These are phyloP conservation scores for Lepus americanus DNA, from an alignment of 2,113 vertebrate genomes.

Conservation along the genomic window DNA sequence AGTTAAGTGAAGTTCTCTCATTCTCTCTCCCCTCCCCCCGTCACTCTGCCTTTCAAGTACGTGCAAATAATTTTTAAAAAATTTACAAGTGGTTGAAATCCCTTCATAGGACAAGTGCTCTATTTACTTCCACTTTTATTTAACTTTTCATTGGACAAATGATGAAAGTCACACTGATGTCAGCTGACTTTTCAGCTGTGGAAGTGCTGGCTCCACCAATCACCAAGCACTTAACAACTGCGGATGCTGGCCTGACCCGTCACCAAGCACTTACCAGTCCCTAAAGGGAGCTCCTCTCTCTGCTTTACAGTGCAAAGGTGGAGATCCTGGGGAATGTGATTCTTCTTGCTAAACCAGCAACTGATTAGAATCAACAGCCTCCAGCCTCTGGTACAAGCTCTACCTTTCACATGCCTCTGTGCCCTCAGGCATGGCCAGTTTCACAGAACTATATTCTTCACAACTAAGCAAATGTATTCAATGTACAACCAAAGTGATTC, in stretches of 20 bases:
- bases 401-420: neutral
- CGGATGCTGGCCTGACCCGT: too few species aligned
- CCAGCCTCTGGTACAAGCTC: neutral
- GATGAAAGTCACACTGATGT: neutral
- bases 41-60: too few species aligned
- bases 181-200: neutral
- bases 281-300: neutral
- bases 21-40: too few species aligned
- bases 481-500: neutral
- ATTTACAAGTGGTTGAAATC: neutral
- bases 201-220: neutral
- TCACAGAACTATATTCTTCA: neutral
- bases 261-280: neutral
- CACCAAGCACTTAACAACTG: neutral
- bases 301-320: neutral
- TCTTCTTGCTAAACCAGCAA: neutral
- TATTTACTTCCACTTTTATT: neutral
- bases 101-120: neutral
- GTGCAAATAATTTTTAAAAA: too few species aligned
- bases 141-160: neutral
- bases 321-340: neutral
- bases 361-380: neutral
- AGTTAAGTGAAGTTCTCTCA: too few species aligned
- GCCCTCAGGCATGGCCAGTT: neutral
- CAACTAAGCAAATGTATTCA: neutral